Evolutionary conservation across 2,888 invertebrate genomes (phyloP).

Genomic region (Eudasyphora cyanicolor): DNA sequence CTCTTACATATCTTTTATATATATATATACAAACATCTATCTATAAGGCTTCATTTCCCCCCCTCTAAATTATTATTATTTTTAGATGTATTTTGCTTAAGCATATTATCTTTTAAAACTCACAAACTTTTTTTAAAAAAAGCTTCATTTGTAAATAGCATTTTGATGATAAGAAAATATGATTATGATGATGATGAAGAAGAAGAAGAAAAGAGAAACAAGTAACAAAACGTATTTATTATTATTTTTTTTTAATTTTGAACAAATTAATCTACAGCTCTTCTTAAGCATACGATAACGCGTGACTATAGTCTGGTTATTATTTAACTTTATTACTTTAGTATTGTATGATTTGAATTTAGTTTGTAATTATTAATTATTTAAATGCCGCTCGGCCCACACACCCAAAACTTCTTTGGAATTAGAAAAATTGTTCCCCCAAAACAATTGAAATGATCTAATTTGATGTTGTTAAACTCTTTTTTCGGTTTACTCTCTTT

Average conservation of each 20-base stretch:
- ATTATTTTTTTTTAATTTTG: too few relatives aligned
- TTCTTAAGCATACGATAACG: background rate
- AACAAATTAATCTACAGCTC: slow-evolving; percentile 40
- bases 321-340: slow-evolving; percentile 46
- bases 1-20: slow-evolving; percentile 14
- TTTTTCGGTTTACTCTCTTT: background rate
- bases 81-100: slow-evolving; percentile 40
- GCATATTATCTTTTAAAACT: slow-evolving; percentile 43
- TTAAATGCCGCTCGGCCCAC: background rate
- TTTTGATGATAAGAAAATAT: slow-evolving; percentile 47
- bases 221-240: slow-evolving; percentile 50
- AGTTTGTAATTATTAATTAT: slow-evolving; percentile 39
- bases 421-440: background rate
- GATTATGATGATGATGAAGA: slow-evolving; percentile 1
- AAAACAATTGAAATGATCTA: background rate
- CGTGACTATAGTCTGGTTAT: slow-evolving; percentile 11
- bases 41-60: slow-evolving; percentile 50
- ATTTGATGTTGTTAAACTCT: too few relatives aligned
- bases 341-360: slow-evolving; percentile 45
- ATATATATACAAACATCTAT: slow-evolving; percentile 42
- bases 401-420: background rate
- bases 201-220: slow-evolving; percentile 41
- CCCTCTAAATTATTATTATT: slow-evolving; percentile 35
- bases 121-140: slow-evolving; percentile 54
- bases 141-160: slow-evolving; percentile 64